Conservation (phyloP, 2,888 invertebrate species). For the Sipha maydis region DNA sequence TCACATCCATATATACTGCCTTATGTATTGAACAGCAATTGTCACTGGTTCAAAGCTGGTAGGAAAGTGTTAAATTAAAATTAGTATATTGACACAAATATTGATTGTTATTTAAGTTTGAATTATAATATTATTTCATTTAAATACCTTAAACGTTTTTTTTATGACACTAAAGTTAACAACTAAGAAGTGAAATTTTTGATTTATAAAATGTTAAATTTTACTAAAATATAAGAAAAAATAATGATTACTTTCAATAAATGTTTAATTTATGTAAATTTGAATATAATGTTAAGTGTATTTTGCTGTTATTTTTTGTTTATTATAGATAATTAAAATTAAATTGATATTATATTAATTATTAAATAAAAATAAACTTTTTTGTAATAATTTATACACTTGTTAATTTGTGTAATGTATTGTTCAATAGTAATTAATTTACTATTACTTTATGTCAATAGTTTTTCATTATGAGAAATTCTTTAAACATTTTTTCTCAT, state of each 20-base stretch:
- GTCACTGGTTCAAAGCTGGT: slow-evolving; percentile 33
- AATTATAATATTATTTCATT: not conserved
- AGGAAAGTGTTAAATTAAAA: slow-evolving; percentile 19
- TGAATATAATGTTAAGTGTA: not conserved
- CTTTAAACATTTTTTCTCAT: too few species aligned
- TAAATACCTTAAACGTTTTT: not conserved
- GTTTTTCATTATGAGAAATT: too few species aligned
- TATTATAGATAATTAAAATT: not conserved
- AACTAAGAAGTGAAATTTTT: not conserved
- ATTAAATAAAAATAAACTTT: not conserved
- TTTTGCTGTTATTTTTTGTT: not conserved
- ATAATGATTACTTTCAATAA: not conserved
- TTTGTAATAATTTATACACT: not conserved
- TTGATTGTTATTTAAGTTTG: not conserved
- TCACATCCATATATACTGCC: slow-evolving; percentile 62
- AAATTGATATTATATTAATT: not conserved
- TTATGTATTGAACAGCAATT: slow-evolving; percentile 47
- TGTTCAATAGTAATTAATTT: too few species aligned
- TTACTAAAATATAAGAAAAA: not conserved
- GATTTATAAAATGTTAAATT: slow-evolving; percentile 11
- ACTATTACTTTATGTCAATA: too few species aligned
- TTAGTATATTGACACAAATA: not conserved
- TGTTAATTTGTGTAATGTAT: too few species aligned
- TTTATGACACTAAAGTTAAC: slow-evolving; percentile 10
- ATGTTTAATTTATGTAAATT: not conserved